Evolutionary conservation across 1,140 invertebrate species (phyloP).

Genomic region (Drosophila malerkotliana): DNA sequence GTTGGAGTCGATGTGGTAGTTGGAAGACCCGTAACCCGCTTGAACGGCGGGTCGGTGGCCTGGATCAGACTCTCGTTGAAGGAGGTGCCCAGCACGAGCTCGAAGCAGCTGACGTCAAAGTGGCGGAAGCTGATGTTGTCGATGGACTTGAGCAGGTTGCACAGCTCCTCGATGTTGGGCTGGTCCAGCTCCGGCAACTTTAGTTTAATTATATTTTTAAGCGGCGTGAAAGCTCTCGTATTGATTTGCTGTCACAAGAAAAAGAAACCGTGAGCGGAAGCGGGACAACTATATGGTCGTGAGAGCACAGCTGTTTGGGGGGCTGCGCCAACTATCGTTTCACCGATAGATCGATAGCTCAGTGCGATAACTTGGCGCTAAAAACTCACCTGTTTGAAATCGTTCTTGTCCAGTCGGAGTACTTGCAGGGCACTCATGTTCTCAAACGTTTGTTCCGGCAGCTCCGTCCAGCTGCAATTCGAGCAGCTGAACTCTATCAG

Average conservation of each 20-base stretch:
- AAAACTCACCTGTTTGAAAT: slow-evolving; percentile 71
- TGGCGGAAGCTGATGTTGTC: slow-evolving; percentile 76
- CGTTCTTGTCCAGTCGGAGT: slow-evolving; percentile 84
- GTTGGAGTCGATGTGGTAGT: slow-evolving; percentile 33
- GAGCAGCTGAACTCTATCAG: slow-evolving; percentile 69
- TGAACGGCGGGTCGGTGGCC: slow-evolving; percentile 61
- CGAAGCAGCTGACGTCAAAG: slow-evolving; percentile 78
- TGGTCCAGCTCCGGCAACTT: slow-evolving; percentile 74
- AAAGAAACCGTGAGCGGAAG: slow-evolving; percentile 25
- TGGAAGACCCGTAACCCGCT: slow-evolving; percentile 34
- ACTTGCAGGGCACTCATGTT: slow-evolving; percentile 84
- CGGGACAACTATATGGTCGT: slow-evolving; percentile 48
- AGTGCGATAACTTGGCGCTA: slow-evolving; percentile 42
- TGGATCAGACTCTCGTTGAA: slow-evolving; percentile 79
- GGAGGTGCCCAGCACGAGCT: slow-evolving; percentile 71
- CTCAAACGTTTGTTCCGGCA: slow-evolving; percentile 82
- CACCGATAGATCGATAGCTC: slow-evolving; percentile 32
- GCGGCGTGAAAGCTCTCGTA: slow-evolving; percentile 76
- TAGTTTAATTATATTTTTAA: slow-evolving; percentile 74
- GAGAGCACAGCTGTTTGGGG: slow-evolving; percentile 10
- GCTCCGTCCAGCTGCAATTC: slow-evolving; percentile 73
- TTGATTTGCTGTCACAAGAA: slow-evolving; percentile 79
- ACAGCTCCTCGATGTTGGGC: slow-evolving; percentile 68
- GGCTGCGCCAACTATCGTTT: slow-evolving; percentile 35
- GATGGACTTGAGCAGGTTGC: slow-evolving; percentile 69